phyloP scores from a whole-genome alignment of 2,797 vertebrate species.

The Hirundo rustica region DNA sequence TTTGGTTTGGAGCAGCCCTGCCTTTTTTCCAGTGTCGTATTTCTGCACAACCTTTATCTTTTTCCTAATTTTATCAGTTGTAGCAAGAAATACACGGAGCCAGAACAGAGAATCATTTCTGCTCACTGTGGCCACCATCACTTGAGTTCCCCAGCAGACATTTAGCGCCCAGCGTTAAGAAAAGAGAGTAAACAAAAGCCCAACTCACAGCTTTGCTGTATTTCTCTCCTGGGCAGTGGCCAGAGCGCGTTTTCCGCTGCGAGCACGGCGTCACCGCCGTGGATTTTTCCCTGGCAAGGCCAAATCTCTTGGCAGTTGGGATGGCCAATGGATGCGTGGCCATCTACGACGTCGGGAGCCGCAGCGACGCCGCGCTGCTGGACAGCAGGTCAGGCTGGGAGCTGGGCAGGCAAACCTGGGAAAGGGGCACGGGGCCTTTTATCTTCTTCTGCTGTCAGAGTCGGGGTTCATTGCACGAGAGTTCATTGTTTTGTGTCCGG shows the following conservation, averaged over 20 bases:
- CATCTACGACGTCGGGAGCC: slow-evolving; percentile 77
- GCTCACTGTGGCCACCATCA: no score
- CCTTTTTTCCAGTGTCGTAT: background rate
- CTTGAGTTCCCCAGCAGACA: background rate
- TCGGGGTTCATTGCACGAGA: background rate
- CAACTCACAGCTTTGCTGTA: fast-evolving
- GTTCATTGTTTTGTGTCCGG: background rate
- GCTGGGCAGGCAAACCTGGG: background rate
- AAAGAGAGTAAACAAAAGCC: fast-evolving
- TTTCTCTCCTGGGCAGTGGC: slow-evolving; percentile 82
- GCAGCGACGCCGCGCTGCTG: slow-evolving; percentile 16
- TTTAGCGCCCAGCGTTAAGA: no score
- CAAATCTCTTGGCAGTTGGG: slow-evolving; percentile 85
- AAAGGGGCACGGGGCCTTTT: background rate
- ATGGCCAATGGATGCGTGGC: slow-evolving; percentile 78
- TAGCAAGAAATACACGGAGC: background rate
- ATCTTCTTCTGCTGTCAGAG: background rate
- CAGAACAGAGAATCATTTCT: background rate
- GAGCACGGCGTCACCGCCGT: slow-evolving; percentile 82
- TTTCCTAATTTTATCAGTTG: background rate
- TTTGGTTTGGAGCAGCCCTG: background rate
- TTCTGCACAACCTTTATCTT: background rate
- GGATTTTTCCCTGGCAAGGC: slow-evolving; percentile 83
- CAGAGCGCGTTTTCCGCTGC: slow-evolving; percentile 83
- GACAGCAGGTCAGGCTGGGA: slow-evolving; percentile 79